Base-by-base conservation (phyloP, 1,140 invertebrate species). In the Coptotermes formosanus region DNA sequence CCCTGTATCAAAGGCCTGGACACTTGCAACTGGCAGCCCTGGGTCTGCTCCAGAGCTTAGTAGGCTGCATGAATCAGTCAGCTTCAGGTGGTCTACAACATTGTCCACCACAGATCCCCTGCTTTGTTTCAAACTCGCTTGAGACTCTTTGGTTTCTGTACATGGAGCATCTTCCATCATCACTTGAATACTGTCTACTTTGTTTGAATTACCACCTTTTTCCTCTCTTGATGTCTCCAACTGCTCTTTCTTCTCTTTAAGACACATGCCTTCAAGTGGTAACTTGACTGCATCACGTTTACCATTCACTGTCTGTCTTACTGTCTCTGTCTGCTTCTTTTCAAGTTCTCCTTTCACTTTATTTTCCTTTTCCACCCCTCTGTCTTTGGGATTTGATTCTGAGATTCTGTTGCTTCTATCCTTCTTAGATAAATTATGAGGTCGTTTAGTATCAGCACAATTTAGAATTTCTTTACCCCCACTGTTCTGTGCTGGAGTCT, bases 91-190 rank as follows among this genome's bases (percentile, higher is more conserved):
- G 25, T n/a, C n/a, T 8, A 14, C 25, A 25, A n/a, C 64, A 30
- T 12, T 30, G 25, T 75, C 64, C 25, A 75, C 25, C 64, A 75
- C 2, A 30, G 64, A 75, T 75, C n/a, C 64, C 30, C 30, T 75
- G n/a, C 9, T 75, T 30, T 75, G 64, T 30, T 75, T 75, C n/a
- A 14, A 75, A 75, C 25, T 75, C 2, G 6, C 25, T 30, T 75
- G 64, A 75, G 64, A 75, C 64, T 75, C 64, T 75, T 75, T 75
- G 64, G 64, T 30, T 75, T 75, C 25, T 75, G 64, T 30, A 75
- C 64, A 75, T 7, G 3, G 64, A 30, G n/a, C n/a, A n/a, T 75
- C 64, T 75, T 14, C 64, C 64, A 8, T 25, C n/a, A 25, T 25
- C 25, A 75, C n/a, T 75, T 75, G 25, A 6, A 75, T 30, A 75